Conservation (phyloP, 2,113 vertebrate species). For the Pedetes capensis region DNA sequence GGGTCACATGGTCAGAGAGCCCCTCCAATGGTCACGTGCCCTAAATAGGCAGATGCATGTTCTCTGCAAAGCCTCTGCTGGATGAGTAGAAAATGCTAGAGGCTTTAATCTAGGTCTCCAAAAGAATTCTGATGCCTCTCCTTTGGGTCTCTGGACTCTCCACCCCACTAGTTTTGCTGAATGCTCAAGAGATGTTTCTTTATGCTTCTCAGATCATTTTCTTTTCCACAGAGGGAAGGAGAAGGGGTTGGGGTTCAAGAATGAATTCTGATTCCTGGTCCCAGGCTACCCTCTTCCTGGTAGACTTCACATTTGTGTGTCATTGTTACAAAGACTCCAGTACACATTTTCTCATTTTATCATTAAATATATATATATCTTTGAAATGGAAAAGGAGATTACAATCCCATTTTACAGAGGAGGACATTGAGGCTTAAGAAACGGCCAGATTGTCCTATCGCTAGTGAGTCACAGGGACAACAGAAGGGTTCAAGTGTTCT, state of each 20-base stretch:
- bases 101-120: neutral
- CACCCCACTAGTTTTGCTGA: too few species aligned
- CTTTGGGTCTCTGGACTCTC: neutral
- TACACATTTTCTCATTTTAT: neutral
- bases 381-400: neutral
- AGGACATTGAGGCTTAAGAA: neutral
- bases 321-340: neutral
- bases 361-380: neutral
- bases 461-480: neutral
- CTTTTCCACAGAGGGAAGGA: neutral
- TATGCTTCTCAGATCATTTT: neutral
- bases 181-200: neutral
- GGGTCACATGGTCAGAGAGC: neutral
- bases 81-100: neutral
- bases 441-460: neutral
- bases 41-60: too few species aligned
- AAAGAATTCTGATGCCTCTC: neutral
- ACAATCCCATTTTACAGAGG: neutral
- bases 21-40: neutral
- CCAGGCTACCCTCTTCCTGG: neutral
- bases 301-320: neutral
- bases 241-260: accelerated
- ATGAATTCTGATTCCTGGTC: neutral
- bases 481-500: neutral
- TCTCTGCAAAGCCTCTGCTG: neutral